Evolutionary conservation across 2,888 invertebrate species (phyloP).

Genomic region (Agriopis aurantiaria): DNA sequence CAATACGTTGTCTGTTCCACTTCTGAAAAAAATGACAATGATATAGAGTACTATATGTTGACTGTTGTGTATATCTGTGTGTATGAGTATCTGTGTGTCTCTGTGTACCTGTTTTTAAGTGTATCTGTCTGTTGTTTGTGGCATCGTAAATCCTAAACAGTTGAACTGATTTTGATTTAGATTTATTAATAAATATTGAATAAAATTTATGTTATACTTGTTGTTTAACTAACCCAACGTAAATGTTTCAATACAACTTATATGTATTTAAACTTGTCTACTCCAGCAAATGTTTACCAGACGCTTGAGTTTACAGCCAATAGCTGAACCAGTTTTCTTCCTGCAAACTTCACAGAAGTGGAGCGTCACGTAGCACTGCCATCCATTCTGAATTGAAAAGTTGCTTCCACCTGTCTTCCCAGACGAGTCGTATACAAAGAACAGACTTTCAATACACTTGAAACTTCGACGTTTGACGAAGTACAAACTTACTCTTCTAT

Average conservation of each 20-base stretch:
- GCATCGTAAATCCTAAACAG: too few species aligned
- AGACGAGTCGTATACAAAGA: constrained; percentile 51
- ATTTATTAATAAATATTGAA: too few species aligned
- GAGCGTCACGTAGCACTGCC: constrained; percentile 28
- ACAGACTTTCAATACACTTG: constrained; percentile 56
- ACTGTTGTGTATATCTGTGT: too few species aligned
- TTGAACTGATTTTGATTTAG: too few species aligned
- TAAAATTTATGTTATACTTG: too few species aligned
- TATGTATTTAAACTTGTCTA: neutral
- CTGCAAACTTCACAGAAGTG: constrained; percentile 31
- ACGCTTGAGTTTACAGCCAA: constrained; percentile 1
- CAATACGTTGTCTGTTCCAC: too few species aligned
- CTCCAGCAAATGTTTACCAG: neutral
- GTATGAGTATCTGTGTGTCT: too few species aligned
- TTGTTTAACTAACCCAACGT: neutral
- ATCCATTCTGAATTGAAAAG: constrained; percentile 41
- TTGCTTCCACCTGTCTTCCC: constrained; percentile 52
- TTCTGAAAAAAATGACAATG: too few species aligned
- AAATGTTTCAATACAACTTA: too few species aligned
- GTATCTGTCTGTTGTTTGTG: too few species aligned
- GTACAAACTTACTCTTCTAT: constrained; percentile 37
- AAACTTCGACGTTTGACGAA: constrained; percentile 55
- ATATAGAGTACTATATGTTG: too few species aligned
- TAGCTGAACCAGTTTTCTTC: neutral
- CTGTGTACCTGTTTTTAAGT: too few species aligned